Evolutionary conservation across 2,113 vertebrate genomes (phyloP), one percentile per base, ranked within the genome.

Genomic region (Thalassoma bifasciatum): DNA sequence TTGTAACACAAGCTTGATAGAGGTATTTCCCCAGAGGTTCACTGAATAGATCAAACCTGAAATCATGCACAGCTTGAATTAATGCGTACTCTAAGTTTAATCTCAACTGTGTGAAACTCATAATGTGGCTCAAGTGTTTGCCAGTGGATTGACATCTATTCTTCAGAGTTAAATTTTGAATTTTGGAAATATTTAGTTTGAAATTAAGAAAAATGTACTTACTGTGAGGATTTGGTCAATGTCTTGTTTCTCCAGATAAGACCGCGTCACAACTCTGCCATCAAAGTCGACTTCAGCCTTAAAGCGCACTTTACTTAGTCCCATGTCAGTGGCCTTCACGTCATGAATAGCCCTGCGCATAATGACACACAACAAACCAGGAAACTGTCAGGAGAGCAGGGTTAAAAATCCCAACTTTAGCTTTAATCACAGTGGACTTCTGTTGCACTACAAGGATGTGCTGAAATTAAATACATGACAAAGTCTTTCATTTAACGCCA

Each of bases 241-340:
- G 92, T 99, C 98, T 92, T 98, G 98, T 91, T 98, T 99, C 88
- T 99, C 98, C 93, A 99, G 93, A 93, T 99, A 99, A 23, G 95
- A 98, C 58, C 98, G 94, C 16, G 98, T 99, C 88, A 99, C 97
- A 88, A 99, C 96, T 37, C 97, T 93, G 53, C 97, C 98, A 85
- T 99, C 98, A 61, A 99, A 99, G 94, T 99, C 98, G 50, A 99
- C 97, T 92, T 99, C 98, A 54, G 98, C 98, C 88, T 99, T 99
- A 92, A 99, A 99, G 81, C 98, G 96, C 73, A 99, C 97, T 95
- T 98, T 98, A 86, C 95, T 97, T 90, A 99, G 93, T 60, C 98
- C 97, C 89, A 99, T 87, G 89, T 99, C 98, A 22, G 98, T 99
- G 79, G 98, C 96, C 94, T 99, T 99, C 81, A 99, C 98, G 65